These are phyloP conservation scores for Leptopilina syphax DNA, from an alignment of 2,888 invertebrate species.

Conservation along the genomic window DNA sequence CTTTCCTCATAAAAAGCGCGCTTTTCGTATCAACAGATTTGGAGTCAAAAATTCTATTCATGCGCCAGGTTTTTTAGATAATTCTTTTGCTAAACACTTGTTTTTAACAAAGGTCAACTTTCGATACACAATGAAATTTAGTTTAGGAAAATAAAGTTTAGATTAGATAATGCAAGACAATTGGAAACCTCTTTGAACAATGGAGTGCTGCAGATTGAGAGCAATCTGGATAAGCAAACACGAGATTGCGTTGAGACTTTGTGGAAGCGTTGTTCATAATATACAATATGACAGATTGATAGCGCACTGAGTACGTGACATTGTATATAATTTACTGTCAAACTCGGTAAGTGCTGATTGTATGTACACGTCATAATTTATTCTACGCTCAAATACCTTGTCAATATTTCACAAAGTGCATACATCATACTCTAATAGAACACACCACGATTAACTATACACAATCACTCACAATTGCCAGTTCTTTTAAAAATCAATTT, in stretches of 20 bases:
- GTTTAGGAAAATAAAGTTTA: not conserved
- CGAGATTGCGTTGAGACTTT: conserved; percentile 24
- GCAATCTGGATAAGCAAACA: conserved; percentile 4
- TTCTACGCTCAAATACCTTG: conserved; percentile 11
- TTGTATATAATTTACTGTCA: conserved; percentile 33
- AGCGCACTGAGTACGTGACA: conserved; percentile 1
- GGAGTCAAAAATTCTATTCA: too few relatives aligned
- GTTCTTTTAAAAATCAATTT: not conserved
- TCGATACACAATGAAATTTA: not conserved
- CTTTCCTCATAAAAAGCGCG: too few relatives aligned
- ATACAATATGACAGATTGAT: conserved; percentile 19
- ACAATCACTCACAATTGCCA: not conserved
- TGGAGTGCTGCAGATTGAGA: not conserved
- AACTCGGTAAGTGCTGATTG: not conserved
- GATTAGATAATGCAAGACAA: not conserved
- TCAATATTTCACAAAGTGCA: conserved; percentile 15
- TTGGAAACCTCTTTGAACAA: not conserved
- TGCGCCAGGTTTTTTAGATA: too few relatives aligned
- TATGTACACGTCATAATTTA: conserved; percentile 11
- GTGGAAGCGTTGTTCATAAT: not conserved
- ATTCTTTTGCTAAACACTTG: too few relatives aligned
- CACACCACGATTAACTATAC: not conserved
- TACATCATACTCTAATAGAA: not conserved
- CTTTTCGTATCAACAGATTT: too few relatives aligned
- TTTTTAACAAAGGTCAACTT: too few relatives aligned